Evolutionary conservation across 2,113 vertebrate genomes (phyloP).

Genomic region (Heterocephalus glaber): DNA sequence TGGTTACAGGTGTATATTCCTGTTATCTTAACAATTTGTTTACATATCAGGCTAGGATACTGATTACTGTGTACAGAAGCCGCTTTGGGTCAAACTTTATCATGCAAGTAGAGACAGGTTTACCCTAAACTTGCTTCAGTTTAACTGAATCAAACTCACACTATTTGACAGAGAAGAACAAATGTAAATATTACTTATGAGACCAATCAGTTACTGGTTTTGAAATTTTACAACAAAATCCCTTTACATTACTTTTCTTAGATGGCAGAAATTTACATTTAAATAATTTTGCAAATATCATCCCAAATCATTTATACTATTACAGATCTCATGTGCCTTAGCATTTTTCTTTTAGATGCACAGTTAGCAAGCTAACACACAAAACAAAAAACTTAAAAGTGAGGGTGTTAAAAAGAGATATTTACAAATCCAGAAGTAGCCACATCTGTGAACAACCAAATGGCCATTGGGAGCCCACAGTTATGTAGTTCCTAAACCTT

Average conservation of each 20-base stretch:
- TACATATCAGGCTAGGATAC: neutral
- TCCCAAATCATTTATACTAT: neutral
- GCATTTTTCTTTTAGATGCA: neutral
- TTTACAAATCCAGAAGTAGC: neutral
- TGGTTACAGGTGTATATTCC: neutral
- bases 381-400: neutral
- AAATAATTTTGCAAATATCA: neutral
- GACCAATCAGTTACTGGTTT: neutral
- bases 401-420: neutral
- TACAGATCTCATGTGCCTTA: neutral
- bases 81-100: neutral
- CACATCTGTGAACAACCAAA: neutral
- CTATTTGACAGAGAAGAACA: neutral
- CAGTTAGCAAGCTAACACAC: neutral
- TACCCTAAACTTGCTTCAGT: neutral
- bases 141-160: neutral
- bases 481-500: neutral
- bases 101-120: neutral
- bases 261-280: conserved; percentile 3
- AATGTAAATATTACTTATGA: neutral
- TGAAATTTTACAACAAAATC: neutral
- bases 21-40: neutral
- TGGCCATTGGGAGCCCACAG: neutral
- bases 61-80: neutral
- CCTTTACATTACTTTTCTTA: neutral